Percentiles rank a stretch among this genome's conserved stretches.
These are phyloP conservation scores for Phyllotreta cruciferae DNA, from an alignment of 2,888 invertebrate species.

Conservation along the genomic window DNA sequence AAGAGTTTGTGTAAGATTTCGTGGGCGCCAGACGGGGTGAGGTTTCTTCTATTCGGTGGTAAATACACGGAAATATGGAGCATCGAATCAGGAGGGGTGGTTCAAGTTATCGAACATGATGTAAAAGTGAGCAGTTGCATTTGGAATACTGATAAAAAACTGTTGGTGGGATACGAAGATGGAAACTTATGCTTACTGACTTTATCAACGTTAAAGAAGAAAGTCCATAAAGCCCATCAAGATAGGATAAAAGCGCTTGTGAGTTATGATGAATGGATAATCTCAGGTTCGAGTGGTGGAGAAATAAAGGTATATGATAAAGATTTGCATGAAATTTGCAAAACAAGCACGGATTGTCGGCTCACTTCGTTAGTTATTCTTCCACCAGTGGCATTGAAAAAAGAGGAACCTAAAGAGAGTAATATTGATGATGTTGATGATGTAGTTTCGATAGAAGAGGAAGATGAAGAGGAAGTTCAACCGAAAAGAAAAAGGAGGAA, in stretches of 20 bases:
- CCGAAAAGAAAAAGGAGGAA: constrained; percentile 44
- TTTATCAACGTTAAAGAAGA: constrained; percentile 62
- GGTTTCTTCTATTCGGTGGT: constrained; percentile 78
- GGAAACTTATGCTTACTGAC: constrained; percentile 71
- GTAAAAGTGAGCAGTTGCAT: constrained; percentile 74
- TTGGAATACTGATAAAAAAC: constrained; percentile 70
- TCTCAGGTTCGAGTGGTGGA: constrained; percentile 81
- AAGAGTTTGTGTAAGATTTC: constrained; percentile 51
- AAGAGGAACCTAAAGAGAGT: constrained; percentile 44
- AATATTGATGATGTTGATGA: constrained; percentile 39
- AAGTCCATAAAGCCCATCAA: constrained; percentile 66
- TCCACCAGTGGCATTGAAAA: constrained; percentile 52
- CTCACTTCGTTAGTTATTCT: constrained; percentile 75
- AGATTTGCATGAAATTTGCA: constrained; percentile 64
- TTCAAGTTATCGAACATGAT: constrained; percentile 71
- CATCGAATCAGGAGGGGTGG: constrained; percentile 77
- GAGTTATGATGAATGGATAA: constrained; percentile 65
- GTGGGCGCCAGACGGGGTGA: constrained; percentile 81
- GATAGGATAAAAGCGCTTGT: constrained; percentile 74
- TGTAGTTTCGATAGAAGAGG: constrained; percentile 45
- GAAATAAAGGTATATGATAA: constrained; percentile 76
- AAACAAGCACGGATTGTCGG: constrained; percentile 72
- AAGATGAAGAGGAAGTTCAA: constrained; percentile 36
- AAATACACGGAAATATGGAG: constrained; percentile 81
- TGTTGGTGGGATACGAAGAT: constrained; percentile 78